Base-by-base conservation (phyloP, 2,888 invertebrate genomes). In the Luperina nickerlii region DNA sequence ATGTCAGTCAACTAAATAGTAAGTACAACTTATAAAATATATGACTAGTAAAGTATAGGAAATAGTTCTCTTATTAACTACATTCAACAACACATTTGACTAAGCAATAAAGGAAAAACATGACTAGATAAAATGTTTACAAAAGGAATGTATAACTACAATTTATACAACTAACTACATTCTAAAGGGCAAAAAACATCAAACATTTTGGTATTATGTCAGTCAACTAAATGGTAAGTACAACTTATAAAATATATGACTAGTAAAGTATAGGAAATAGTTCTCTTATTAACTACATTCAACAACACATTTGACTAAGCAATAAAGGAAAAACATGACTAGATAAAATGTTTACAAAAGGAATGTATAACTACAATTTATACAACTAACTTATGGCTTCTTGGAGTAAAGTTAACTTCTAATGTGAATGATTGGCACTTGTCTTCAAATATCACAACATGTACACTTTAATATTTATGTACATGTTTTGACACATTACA, bases 1-100 rank as follows among this genome's bases (percentile, higher is more conserved):
- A 76, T 71, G 81, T 86, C 87, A 86, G 88, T 86, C 78, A 86
- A 87, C 75, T 74, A 81, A 88, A 89, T 88, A 51, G 74, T 77
- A 78, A 88, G 78, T 79, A 76, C 68, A 87, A 83, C 84, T 89
- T 80, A 84, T 66, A 85, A 66, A 66, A 5, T 38, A 38, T 80
- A 84, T 81, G 80, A 81, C 88, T 86, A 88, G 82, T 54, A 78
- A 68, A 80, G 45, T 66, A 76, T 69, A 84, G 78, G 79, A 83
- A 79, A 87, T 69, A 84, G 73, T 82, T 65, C 71, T 78, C 72
- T 66, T 84, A 82, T 1, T 51, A 62, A 74, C 45, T 76, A 84
- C 11, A 65, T 76, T 75, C 11, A 67, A 76, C 38, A 81, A 73
- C 48, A 86, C 20, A 82, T 79, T 73, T 74, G 63, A 83, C 70